Percentiles rank a stretch among this genome's conserved stretches.
Evolutionary conservation across 2,888 invertebrate species (phyloP).

Genomic region (Balanococcus diminutus): DNA sequence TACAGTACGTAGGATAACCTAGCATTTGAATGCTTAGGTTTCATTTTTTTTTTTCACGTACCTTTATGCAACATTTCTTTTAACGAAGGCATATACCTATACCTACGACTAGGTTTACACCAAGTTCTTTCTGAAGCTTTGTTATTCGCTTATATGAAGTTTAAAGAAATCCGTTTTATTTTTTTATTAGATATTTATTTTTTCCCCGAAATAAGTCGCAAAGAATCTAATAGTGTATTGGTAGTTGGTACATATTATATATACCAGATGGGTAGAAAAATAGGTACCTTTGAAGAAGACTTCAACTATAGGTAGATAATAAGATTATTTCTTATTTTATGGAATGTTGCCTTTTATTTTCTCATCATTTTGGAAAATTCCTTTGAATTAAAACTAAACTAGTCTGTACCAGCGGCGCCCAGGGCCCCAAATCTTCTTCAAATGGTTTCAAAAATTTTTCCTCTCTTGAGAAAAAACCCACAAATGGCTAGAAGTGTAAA

Average conservation of each 20-base stretch:
- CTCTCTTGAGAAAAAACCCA: too few species aligned
- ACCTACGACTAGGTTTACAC: neutral
- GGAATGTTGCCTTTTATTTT: neutral
- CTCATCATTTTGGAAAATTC: neutral
- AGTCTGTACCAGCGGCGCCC: too few species aligned
- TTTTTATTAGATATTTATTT: neutral
- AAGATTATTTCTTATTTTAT: neutral
- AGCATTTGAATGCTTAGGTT: constrained; percentile 13
- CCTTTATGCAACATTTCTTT: neutral
- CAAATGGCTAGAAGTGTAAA: too few species aligned
- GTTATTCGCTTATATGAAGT: neutral
- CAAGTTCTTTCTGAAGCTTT: neutral
- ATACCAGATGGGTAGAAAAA: neutral
- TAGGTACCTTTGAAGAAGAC: neutral
- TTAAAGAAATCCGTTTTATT: too few species aligned
- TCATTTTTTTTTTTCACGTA: neutral
- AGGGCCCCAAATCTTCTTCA: too few species aligned
- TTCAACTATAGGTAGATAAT: neutral
- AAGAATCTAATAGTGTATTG: neutral
- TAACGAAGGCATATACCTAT: too few species aligned
- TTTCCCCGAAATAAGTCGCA: neutral
- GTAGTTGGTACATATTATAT: too few species aligned
- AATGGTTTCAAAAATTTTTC: too few species aligned
- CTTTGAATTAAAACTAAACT: too few species aligned
- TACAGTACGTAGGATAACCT: neutral